phyloP scores from a whole-genome alignment of 2,113 vertebrate genomes.

The Lepus timidus region DNA sequence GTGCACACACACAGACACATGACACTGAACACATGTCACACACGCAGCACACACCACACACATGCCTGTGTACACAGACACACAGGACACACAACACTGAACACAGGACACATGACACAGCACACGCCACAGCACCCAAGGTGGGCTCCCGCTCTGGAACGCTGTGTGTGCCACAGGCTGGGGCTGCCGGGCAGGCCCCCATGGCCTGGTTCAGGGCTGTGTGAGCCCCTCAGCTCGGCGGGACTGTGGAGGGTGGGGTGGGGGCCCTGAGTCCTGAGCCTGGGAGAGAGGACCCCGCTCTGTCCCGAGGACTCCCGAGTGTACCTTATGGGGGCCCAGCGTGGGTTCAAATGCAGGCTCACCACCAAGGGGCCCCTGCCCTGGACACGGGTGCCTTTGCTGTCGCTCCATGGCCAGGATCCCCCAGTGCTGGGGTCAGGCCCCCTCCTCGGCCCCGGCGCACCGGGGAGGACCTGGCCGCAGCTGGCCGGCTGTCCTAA shows the following conservation, averaged over 20 bases:
- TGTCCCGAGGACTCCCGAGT: not conserved
- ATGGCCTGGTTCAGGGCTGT: accelerated
- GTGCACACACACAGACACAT: too few species aligned
- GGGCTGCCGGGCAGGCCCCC: not conserved
- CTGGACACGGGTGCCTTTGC: not conserved
- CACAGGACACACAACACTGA: not conserved
- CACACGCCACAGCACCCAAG: not conserved
- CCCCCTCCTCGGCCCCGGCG: too few species aligned
- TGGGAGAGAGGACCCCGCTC: accelerated
- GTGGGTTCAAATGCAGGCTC: not conserved
- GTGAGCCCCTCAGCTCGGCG: not conserved
- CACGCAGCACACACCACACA: too few species aligned
- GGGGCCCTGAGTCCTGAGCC: not conserved
- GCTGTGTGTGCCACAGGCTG: accelerated
- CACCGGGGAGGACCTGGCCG: accelerated
- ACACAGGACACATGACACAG: not conserved
- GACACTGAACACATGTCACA: not conserved
- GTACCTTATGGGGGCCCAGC: accelerated
- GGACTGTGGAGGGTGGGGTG: accelerated
- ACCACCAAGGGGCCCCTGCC: accelerated
- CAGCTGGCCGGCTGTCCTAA: not conserved
- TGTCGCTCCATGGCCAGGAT: accelerated
- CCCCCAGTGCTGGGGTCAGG: too few species aligned
- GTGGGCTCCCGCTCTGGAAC: not conserved
- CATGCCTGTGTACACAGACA: not conserved